Conservation (phyloP, 2,113 vertebrate genomes). For the Nycticryphes semicollaris region DNA sequence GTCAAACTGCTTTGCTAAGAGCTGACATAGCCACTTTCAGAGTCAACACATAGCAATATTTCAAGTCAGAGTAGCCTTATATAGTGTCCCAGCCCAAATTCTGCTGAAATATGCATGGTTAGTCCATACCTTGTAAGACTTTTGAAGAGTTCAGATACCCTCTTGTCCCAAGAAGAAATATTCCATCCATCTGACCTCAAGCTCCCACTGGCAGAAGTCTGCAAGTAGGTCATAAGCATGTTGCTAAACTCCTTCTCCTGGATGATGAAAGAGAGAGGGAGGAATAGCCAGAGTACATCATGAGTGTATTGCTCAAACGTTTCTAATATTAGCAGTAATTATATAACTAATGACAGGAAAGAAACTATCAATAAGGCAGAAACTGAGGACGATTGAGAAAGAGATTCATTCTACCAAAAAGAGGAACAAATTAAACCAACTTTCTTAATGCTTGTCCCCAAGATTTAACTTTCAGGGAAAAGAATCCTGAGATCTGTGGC, state of each 20-base stretch:
- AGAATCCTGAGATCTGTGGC: not conserved
- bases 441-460: not conserved
- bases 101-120: not conserved
- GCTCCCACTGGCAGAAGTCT: not conserved
- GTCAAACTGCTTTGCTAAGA: not conserved
- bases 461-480: not conserved
- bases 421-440: not conserved
- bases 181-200: not conserved
- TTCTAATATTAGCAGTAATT: not conserved
- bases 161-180: not conserved
- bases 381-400: rapidly evolving
- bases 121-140: not conserved
- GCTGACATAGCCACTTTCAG: not conserved
- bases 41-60: not conserved
- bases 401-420: not conserved
- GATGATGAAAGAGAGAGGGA: not conserved
- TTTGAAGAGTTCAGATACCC: not conserved
- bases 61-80: not conserved
- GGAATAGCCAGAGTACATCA: not conserved
- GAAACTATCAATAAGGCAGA: not conserved
- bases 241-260: not conserved
- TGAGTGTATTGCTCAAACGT: not conserved
- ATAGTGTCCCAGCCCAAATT: not conserved
- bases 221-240: not conserved
- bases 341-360: not conserved